Conservation (phyloP, 2,113 vertebrate genomes). For the Prunella fulvescens region DNA sequence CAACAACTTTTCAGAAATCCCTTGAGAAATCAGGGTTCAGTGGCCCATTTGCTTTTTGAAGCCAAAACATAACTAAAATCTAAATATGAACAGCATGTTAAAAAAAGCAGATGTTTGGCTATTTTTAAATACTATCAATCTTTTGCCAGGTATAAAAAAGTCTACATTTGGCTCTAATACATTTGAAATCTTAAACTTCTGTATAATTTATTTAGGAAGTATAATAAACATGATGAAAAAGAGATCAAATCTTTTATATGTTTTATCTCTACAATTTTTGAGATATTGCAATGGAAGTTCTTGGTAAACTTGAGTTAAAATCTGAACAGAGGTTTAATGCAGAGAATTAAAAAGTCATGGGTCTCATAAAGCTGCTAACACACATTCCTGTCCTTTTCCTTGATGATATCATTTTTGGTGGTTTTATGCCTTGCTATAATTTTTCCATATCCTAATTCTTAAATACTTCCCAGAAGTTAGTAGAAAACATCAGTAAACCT, state of each 20-base stretch:
- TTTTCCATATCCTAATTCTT: not conserved
- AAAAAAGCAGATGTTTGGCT: not conserved
- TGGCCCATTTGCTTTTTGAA: not conserved
- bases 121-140: not conserved
- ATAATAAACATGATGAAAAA: not conserved
- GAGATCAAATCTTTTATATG: accelerated
- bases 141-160: not conserved
- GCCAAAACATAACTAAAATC: not conserved
- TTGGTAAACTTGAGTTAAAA: not conserved
- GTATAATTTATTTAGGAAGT: not conserved
- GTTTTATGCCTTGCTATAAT: not conserved
- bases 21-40: not conserved
- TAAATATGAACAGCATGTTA: not conserved
- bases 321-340: not conserved
- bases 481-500: not conserved
- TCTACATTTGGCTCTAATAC: not conserved
- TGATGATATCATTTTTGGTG: not conserved
- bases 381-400: not conserved
- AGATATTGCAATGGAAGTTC: not conserved
- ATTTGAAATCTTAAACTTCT: not conserved
- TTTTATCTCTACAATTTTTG: not conserved
- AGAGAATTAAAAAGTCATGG: not conserved
- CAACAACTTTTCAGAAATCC: not conserved
- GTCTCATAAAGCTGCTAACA: not conserved
- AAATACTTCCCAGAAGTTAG: not conserved